A percentile compares a stretch with the other conserved stretches of the same genome.
Conservation (phyloP, 2,113 vertebrate genomes). For the Pangasianodon hypophthalmus region DNA sequence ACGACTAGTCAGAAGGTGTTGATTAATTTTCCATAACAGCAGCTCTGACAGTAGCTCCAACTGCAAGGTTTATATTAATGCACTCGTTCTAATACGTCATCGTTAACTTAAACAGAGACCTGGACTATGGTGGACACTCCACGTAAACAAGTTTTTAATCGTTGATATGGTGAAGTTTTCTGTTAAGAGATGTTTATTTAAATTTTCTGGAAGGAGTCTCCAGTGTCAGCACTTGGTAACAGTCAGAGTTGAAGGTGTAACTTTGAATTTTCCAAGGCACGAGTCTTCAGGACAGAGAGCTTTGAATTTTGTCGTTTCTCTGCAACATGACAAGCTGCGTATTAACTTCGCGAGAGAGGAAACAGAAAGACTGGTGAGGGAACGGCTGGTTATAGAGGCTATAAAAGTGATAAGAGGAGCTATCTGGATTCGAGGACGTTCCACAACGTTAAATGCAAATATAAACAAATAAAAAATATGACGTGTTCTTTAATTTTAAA, state of each 20-base stretch:
- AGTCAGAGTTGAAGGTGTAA: not conserved
- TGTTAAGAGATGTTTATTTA: not conserved
- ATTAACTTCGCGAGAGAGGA: not conserved
- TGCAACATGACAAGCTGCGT: not conserved
- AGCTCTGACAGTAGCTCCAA: not conserved
- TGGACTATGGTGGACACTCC: not conserved
- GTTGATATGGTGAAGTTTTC: not conserved
- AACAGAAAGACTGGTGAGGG: not conserved
- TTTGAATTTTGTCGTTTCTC: not conserved
- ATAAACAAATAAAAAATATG: not conserved
- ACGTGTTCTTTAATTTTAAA: not conserved
- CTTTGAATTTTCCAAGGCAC: not conserved
- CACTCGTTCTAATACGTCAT: not conserved
- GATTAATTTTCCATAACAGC: not conserved
- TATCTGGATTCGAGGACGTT: not conserved
- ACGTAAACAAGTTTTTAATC: not conserved
- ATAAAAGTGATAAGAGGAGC: not conserved
- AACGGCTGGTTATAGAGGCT: not conserved
- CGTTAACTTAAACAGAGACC: not conserved
- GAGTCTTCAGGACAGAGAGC: not conserved
- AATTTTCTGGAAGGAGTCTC: not conserved
- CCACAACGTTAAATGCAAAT: not conserved
- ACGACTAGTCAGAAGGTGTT: not conserved
- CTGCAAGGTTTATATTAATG: not conserved
- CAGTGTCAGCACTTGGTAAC: not conserved